Evolutionary conservation across 2,888 invertebrate genomes (phyloP), one percentile per base, ranked within the genome.

Genomic region (Folsomia candida): DNA sequence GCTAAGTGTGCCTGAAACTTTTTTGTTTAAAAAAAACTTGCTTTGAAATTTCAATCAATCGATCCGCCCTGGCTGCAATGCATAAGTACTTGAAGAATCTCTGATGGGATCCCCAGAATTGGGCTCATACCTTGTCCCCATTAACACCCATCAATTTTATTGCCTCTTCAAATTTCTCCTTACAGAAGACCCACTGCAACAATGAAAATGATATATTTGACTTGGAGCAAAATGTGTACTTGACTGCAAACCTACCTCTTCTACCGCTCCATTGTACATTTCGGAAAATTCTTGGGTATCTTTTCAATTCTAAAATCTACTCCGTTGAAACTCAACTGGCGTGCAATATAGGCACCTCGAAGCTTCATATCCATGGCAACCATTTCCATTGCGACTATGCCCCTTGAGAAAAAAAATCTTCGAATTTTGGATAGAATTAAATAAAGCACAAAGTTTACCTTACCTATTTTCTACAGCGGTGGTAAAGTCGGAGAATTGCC

Each of bases 311-410:
- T 93, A 85, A 99, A 99, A 37, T 92, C 89, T 25, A 98, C 98
- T 14, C 98, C 99, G 82, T 97, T 92, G 85, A 99, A 99, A 82
- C 97, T 97, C 29, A 99, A 87, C 84, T 99, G 99, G 2, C 99
- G 87, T 3, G 99, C 99, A 80, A 99, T 97, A 85, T 99, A 99
- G 91, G 97, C 95, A 80, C 99, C 99, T 78, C 99, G 88, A 37
- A 98, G 86, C 84, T 99, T 99, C 97, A 99, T 97, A 84, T 99
- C 99, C 97, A 99, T 99, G 4, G 99, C 99, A 11, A 99, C 97
- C 73, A 99, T 92, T 86, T 99, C 99, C 98, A 99, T 99, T 60
- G 97, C 98, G 68, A 98, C 98, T 11, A 99, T 97, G 51, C 98
- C 98, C 69, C 91, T 90, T 83, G 58, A 24, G 58, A 24, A 62